Evolutionary conservation across 2,797 vertebrate species (phyloP).

Genomic region (Anas georgica): DNA sequence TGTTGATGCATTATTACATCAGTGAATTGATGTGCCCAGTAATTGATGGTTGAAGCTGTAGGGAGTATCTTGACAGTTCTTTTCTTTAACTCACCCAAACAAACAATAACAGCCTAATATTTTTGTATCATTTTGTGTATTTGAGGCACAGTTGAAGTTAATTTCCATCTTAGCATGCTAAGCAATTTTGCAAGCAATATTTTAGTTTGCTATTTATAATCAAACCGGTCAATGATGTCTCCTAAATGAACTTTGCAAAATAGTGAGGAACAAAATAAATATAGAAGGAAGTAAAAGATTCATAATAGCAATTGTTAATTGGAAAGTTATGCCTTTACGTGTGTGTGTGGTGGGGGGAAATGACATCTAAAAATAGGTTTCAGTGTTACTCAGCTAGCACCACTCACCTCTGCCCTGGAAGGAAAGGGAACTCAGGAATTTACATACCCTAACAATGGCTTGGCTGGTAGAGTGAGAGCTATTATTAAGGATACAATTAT

Average conservation of each 20-base stretch:
- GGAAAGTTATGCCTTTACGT: neutral
- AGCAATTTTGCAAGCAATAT: neutral
- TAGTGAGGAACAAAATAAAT: neutral
- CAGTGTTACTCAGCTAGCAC: neutral
- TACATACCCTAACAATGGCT: slow-evolving; percentile 18
- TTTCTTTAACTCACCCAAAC: neutral
- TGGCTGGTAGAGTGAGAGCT: slow-evolving; percentile 1
- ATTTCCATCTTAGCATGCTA: neutral
- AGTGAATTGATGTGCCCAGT: neutral
- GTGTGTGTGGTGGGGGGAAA: neutral
- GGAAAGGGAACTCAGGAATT: slow-evolving; percentile 23
- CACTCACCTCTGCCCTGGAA: slow-evolving; percentile 26
- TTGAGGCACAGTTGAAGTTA: neutral
- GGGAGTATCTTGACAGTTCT: neutral
- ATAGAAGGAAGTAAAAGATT: neutral
- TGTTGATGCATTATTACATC: neutral
- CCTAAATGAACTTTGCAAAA: neutral
- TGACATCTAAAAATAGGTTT: neutral
- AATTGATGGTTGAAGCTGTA: neutral
- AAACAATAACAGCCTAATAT: neutral
- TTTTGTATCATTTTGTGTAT: neutral
- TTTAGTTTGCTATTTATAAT: neutral
- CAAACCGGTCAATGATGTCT: neutral
- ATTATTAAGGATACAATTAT: slow-evolving; percentile 6
- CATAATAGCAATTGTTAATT: neutral